A percentile compares a stretch with the other conserved stretches of the same genome.
phyloP scores from a whole-genome alignment of 2,113 vertebrate species.

The Hippocampus guttulatus region DNA sequence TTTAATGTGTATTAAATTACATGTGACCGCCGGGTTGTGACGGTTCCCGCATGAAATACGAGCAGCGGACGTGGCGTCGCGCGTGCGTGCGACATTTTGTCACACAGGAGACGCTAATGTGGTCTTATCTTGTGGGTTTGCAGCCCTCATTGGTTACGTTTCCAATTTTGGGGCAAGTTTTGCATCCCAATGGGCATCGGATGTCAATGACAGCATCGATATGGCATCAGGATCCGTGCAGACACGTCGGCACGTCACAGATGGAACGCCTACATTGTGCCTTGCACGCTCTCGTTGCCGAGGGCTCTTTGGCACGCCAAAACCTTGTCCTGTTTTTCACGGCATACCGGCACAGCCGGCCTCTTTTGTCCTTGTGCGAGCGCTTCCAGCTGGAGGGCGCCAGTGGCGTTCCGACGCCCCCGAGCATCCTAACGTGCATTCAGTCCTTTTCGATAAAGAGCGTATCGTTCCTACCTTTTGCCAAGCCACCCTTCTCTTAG shows the following conservation, averaged over 20 bases:
- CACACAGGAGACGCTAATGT: neutral
- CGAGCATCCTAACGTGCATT: neutral
- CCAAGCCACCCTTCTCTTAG: neutral
- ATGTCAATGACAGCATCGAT: too few relatives aligned
- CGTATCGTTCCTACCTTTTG: constrained; percentile 5
- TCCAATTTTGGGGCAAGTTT: too few relatives aligned
- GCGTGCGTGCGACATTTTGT: constrained; percentile 7
- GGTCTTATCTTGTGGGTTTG: too few relatives aligned
- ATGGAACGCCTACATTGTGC: constrained; percentile 41
- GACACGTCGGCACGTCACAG: constrained; percentile 57
- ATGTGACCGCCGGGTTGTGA: constrained; percentile 31
- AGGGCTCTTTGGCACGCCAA: constrained; percentile 52
- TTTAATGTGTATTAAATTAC: constrained; percentile 46
- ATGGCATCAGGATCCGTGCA: too few relatives aligned
- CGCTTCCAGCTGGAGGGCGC: constrained; percentile 61
- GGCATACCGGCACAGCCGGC: constrained; percentile 59
- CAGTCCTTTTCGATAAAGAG: neutral
- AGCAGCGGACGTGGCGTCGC: constrained; percentile 32
- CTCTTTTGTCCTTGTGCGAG: constrained; percentile 64
- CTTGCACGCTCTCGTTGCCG: constrained; percentile 40
- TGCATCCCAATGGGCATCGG: too few relatives aligned
- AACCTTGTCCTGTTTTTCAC: constrained; percentile 46
- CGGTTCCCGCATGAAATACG: constrained; percentile 41
- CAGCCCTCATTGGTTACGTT: too few relatives aligned
- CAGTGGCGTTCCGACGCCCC: constrained; percentile 45